Conservation (phyloP, 2,797 vertebrate genomes). For the Gymnocypris eckloni region DNA sequence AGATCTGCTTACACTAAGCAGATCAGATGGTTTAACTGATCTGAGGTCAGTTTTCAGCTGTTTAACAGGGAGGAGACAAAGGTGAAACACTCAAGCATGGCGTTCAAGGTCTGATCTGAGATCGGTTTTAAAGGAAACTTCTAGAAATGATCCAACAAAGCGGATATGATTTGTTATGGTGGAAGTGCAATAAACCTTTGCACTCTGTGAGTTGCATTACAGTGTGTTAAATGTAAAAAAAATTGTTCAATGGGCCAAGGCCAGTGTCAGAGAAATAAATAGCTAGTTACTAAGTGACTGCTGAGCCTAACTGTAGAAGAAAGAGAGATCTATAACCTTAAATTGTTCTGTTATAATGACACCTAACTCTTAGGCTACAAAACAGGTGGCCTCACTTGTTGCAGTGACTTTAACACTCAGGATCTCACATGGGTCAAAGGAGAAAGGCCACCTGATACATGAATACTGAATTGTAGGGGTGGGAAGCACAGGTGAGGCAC, state of each 20-base stretch:
- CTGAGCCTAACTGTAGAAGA: neutral
- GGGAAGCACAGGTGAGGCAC: slow-evolving; percentile 26
- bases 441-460: slow-evolving; percentile 42
- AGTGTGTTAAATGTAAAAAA: slow-evolving; percentile 13
- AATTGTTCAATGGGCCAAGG: slow-evolving; percentile 1
- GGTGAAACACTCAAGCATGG: neutral
- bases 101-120: neutral
- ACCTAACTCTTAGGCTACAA: neutral
- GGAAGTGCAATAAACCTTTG: slow-evolving; percentile 34
- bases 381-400: neutral
- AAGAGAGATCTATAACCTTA: neutral
- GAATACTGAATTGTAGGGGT: slow-evolving; percentile 19
- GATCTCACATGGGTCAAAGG: slow-evolving; percentile 39
- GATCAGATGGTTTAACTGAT: slow-evolving; percentile 12
- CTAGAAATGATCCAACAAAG: neutral
- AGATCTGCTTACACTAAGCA: neutral
- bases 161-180: neutral
- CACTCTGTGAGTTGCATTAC: neutral
- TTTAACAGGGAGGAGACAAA: neutral
- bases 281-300: slow-evolving; percentile 30
- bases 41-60: slow-evolving; percentile 17
- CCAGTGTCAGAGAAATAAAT: slow-evolving; percentile 10
- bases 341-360: neutral
- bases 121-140: neutral
- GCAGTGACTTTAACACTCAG: neutral